Conservation (phyloP, 2,113 vertebrate species). For the Melanostigma gelatinosum region DNA sequence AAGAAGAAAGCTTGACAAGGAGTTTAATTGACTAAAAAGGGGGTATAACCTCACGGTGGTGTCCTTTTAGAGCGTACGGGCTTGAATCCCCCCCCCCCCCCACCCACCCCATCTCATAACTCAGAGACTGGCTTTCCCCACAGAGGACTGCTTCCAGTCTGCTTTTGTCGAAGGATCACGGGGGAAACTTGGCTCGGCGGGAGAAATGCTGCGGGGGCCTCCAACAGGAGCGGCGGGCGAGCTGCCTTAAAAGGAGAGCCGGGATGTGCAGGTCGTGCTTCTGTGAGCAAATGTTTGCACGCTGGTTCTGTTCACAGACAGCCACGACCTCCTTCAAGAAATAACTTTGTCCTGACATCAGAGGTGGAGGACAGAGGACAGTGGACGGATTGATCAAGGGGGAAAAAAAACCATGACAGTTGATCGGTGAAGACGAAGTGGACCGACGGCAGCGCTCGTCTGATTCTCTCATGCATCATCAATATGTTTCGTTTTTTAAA, state of each 20-base stretch:
- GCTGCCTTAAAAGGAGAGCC: constrained; percentile 76
- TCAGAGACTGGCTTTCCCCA: constrained; percentile 24
- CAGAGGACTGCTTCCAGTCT: constrained; percentile 23
- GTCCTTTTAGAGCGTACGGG: constrained; percentile 25
- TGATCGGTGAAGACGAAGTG: neutral
- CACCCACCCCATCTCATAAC: constrained; percentile 11
- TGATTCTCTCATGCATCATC: constrained; percentile 7
- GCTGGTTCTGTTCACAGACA: constrained; percentile 56
- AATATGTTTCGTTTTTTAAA: neutral
- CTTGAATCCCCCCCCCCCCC: neutral
- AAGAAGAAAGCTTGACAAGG: neutral
- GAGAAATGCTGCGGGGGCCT: constrained; percentile 43
- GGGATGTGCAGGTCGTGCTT: constrained; percentile 66
- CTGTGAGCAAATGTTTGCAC: constrained; percentile 66
- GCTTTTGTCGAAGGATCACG: constrained; percentile 39
- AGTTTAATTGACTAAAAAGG: neutral
- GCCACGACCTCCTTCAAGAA: constrained; percentile 29
- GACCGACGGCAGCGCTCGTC: neutral
- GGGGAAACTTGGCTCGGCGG: constrained; percentile 45
- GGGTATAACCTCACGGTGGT: neutral
- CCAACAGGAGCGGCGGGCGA: constrained; percentile 15
- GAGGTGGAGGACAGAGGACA: neutral
- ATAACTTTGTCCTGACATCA: constrained; percentile 49
- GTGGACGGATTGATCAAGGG: neutral
- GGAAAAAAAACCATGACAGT: neutral